Base-by-base conservation (phyloP, 1,140 invertebrate species). In the Andrena cerasifolii region DNA sequence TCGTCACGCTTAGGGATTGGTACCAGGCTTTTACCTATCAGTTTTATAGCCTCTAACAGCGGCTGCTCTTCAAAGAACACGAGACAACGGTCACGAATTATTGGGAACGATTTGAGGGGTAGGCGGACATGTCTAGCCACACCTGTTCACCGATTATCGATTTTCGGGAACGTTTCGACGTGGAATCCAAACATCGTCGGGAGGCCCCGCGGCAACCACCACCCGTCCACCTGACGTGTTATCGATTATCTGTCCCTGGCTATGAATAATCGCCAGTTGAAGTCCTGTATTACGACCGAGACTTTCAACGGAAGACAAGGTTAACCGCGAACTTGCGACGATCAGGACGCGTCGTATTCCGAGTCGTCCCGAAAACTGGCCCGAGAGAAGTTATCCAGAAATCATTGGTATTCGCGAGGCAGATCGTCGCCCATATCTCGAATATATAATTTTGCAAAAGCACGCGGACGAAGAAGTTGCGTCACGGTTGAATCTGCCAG, bases 71-170 rank as follows among this genome's bases (percentile, higher is more conserved):
- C 49, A 54, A 78, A 77, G 58, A 62, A 47, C 31, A 47, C 31
- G n/a, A 53, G 61, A 66, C 47, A 66, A 61, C 65, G 54, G 31
- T 80, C 51, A 83, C 67, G 49, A 56, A 59, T 62, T 65, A 51
- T 62, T 61, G 65, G 54, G 80, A 88, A 86, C 84, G 85, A 87
- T 87, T 89, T 79, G 71, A 82, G 67, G 65, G 56, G 66, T 72
- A 80, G 81, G 33, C 65, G 66, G 51, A 76, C 71, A 47, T 21
- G 68, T 84, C 73, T 73, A 76, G 80, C 85, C 87, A 72, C 72
- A 84, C 80, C 74, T 88, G 87, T 87, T 89, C 83, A 82, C 85
- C 80, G 88, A 89, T 86, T 87, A 89, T 89, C 87, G 87, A 89
- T 90, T 88, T 87, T 85, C 81, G 80, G 36, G 66, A 81, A 80